These are phyloP conservation scores for Archivesica marissinica DNA, from an alignment of 1,140 invertebrate genomes.

Conservation along the genomic window DNA sequence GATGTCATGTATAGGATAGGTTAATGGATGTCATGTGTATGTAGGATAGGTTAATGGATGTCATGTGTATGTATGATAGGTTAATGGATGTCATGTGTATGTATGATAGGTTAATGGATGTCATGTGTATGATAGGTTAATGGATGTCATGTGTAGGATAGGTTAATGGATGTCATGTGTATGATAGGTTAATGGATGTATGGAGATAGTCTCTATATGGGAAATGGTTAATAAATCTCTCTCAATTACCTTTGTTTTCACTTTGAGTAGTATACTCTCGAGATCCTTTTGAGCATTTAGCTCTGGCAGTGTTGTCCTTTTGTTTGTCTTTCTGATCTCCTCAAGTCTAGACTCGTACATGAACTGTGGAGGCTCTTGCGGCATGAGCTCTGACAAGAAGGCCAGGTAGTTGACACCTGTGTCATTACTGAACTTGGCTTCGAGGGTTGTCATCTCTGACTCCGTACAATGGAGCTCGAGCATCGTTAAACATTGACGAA, in stretches of 20 bases:
- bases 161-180: too few relatives aligned
- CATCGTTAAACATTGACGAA: conserved; percentile 82
- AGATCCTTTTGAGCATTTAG: conserved; percentile 73
- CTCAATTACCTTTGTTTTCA: conserved; percentile 83
- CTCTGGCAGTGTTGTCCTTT: conserved; percentile 75
- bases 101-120: too few relatives aligned
- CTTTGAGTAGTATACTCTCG: conserved; percentile 80
- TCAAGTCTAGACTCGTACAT: conserved; percentile 81
- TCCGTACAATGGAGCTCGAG: conserved; percentile 79
- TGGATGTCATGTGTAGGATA: too few relatives aligned
- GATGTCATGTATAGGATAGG: too few relatives aligned
- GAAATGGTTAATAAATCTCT: too few relatives aligned
- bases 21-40: too few relatives aligned
- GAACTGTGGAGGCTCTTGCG: conserved; percentile 70
- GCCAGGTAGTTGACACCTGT: conserved; percentile 82
- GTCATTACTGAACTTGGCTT: conserved; percentile 82
- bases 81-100: too few relatives aligned
- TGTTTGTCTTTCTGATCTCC: conserved; percentile 77
- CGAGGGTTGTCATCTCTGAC: conserved; percentile 78
- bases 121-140: too few relatives aligned
- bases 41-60: too few relatives aligned
- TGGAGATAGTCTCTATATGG: too few relatives aligned
- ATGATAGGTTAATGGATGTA: too few relatives aligned
- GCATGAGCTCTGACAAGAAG: conserved; percentile 80
- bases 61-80: too few relatives aligned